phyloP scores from a whole-genome alignment of 53 echinoderm and acorn worm genomes.

The Arbacia lixula region DNA sequence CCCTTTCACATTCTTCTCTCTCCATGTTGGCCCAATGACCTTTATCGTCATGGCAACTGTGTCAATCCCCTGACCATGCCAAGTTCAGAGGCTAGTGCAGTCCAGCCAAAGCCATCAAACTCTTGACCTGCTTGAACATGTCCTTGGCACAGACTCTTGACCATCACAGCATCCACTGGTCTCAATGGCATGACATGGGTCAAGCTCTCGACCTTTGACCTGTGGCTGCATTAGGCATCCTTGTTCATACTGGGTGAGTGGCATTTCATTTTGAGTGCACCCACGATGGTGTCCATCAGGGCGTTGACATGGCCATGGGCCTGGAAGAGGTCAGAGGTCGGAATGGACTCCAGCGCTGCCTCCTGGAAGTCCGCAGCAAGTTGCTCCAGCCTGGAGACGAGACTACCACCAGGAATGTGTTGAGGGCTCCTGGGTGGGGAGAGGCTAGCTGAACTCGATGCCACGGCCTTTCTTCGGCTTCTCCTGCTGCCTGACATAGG shows the following conservation, averaged over 20 bases:
- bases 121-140: too few relatives aligned
- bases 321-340: conserved; percentile 76
- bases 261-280: conserved; percentile 82
- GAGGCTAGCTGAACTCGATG: conserved; percentile 1
- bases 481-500: background rate
- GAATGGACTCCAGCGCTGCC: conserved; percentile 64
- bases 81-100: too few relatives aligned
- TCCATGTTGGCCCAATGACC: too few relatives aligned
- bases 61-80: too few relatives aligned
- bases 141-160: too few relatives aligned
- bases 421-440: conserved; percentile 50
- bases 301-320: conserved; percentile 89
- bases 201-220: background rate
- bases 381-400: conserved; percentile 65
- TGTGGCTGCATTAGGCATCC: background rate
- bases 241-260: conserved; percentile 68
- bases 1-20: too few relatives aligned
- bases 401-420: background rate
- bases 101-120: too few relatives aligned
- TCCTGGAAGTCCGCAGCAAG: conserved; percentile 68
- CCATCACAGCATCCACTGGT: too few relatives aligned
- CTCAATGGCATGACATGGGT: too few relatives aligned
- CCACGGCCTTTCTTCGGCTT: too few relatives aligned
- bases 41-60: too few relatives aligned
- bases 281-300: conserved; percentile 86